phyloP scores from a whole-genome alignment of 2,888 invertebrate species.

The Dugesia japonica region DNA sequence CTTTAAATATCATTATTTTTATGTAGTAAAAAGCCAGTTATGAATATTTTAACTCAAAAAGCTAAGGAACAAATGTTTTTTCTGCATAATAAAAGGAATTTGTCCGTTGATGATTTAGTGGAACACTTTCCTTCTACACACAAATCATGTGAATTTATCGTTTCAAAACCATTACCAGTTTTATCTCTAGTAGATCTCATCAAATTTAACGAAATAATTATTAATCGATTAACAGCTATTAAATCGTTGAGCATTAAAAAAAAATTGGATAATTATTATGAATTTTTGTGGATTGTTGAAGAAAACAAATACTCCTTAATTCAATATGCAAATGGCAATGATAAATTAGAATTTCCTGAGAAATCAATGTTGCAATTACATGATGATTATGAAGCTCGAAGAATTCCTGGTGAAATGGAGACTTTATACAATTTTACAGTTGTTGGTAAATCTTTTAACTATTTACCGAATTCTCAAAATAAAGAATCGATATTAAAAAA shows the following conservation, averaged over 20 bases:
- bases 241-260: neutral
- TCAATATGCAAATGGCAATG: neutral
- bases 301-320: neutral
- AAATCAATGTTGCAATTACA: neutral
- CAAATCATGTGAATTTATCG: neutral
- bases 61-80: neutral
- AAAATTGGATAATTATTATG: neutral
- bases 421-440: neutral
- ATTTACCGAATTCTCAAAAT: too few relatives aligned
- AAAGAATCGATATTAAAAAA: neutral
- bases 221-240: neutral
- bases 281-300: neutral
- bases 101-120: neutral
- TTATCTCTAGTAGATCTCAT: neutral
- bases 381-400: neutral
- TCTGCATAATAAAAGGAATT: neutral
- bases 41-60: neutral
- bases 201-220: neutral
- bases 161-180: neutral
- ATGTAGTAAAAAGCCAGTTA: too few relatives aligned
- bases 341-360: neutral
- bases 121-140: neutral
- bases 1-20: too few relatives aligned
- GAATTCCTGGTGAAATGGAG: neutral
- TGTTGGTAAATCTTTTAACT: too few relatives aligned